Percentiles rank a stretch among this genome's conserved stretches.
Conservation (phyloP, 2,888 invertebrate genomes). For the Gymnoscelis rufifasciata region DNA sequence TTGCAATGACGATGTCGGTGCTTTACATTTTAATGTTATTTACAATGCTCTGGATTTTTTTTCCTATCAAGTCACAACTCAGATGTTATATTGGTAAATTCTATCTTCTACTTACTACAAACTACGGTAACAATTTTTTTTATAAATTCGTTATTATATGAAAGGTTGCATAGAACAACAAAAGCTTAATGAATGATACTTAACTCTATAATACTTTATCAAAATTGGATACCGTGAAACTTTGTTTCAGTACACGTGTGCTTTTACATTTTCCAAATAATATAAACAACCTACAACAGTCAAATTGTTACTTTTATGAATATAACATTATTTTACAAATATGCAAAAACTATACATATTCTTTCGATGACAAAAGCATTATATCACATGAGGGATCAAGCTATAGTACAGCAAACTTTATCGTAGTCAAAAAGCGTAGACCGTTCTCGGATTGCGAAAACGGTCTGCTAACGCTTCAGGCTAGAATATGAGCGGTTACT, state of each 20-base stretch:
- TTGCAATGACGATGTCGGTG: conserved; percentile 31
- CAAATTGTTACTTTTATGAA: conserved; percentile 43
- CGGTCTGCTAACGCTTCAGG: background rate
- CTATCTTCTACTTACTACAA: conserved; percentile 55
- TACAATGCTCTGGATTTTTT: conserved; percentile 39
- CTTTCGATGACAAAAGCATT: conserved; percentile 40
- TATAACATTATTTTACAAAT: conserved; percentile 60
- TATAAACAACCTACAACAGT: conserved; percentile 51
- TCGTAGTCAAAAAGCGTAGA: background rate
- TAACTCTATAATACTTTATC: conserved; percentile 59
- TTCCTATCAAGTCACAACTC: conserved; percentile 49
- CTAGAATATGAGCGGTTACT: conserved; percentile 39
- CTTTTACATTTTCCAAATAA: conserved; percentile 36
- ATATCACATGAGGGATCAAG: conserved; percentile 37
- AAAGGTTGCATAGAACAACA: conserved; percentile 55
- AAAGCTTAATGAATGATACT: conserved; percentile 48
- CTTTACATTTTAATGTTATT: conserved; percentile 33
- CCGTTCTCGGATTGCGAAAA: background rate
- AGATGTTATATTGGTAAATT: conserved; percentile 34
- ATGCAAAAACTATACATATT: conserved; percentile 57
- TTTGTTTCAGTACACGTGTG: conserved; percentile 39
- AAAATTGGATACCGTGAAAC: conserved; percentile 40
- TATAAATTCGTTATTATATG: conserved; percentile 72
- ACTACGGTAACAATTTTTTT: conserved; percentile 70
- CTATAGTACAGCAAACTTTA: conserved; percentile 2